Conservation (phyloP, 2,888 invertebrate genomes). For the Alviniconcha strummeri region DNA sequence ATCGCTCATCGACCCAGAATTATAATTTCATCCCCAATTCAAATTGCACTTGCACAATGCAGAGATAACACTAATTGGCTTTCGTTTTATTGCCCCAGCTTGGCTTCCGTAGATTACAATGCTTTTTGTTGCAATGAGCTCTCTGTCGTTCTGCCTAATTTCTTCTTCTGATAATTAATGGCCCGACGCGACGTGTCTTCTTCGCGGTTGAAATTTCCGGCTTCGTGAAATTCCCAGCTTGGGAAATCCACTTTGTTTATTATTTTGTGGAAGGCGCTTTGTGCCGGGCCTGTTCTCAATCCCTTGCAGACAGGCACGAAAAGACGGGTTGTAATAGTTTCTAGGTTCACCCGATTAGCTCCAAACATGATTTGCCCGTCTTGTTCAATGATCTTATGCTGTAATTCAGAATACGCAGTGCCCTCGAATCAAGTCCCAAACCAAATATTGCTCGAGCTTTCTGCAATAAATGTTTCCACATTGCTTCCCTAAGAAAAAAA, state of each 20-base stretch:
- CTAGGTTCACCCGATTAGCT: neutral
- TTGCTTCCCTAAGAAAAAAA: neutral
- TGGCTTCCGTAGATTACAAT: constrained; percentile 11
- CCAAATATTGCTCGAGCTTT: neutral
- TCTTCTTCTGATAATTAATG: constrained; percentile 22
- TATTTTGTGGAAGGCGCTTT: constrained; percentile 3
- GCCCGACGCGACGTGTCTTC: constrained; percentile 23
- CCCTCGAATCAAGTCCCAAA: neutral
- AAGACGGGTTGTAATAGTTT: too few relatives aligned
- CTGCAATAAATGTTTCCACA: neutral
- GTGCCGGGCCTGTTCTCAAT: too few relatives aligned
- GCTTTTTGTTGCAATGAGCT: constrained; percentile 17
- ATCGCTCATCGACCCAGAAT: constrained; percentile 27
- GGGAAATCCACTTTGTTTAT: constrained; percentile 20
- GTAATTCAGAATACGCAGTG: neutral
- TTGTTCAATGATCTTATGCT: neutral
- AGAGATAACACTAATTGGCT: constrained; percentile 27
- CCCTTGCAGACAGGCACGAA: too few relatives aligned
- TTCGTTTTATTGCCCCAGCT: constrained; percentile 28
- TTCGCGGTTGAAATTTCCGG: constrained; percentile 14
- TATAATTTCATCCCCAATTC: constrained; percentile 29
- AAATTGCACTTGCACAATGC: constrained; percentile 30
- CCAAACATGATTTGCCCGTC: neutral
- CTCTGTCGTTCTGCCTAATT: constrained; percentile 27
- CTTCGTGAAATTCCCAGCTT: constrained; percentile 1